These are phyloP conservation scores for Mallotus villosus DNA, from an alignment of 2,797 vertebrate species.

Conservation along the genomic window DNA sequence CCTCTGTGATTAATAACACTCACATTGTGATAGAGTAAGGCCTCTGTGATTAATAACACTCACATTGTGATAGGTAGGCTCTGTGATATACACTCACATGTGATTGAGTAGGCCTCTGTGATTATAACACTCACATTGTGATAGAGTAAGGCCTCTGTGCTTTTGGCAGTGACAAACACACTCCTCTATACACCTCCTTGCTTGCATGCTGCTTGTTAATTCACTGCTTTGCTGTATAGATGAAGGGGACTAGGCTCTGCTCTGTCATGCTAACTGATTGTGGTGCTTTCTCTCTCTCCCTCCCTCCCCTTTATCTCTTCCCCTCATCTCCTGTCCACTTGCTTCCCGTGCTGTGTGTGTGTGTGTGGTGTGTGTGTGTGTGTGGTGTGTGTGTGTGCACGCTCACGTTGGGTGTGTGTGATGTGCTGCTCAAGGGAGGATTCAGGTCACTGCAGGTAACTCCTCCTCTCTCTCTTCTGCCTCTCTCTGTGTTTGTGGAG, in stretches of 20 bases:
- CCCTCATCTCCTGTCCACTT: slow-evolving; percentile 45
- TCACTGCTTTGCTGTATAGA: slow-evolving; percentile 51
- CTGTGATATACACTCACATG: too few relatives aligned
- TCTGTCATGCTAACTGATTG: slow-evolving; percentile 54
- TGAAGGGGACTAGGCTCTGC: slow-evolving; percentile 50
- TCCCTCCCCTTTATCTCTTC: slow-evolving; percentile 43
- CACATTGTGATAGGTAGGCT: too few relatives aligned
- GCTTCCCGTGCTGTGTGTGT: slow-evolving; percentile 29
- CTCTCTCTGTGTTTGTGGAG: slow-evolving; percentile 8
- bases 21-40: too few relatives aligned
- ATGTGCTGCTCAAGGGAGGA: slow-evolving; percentile 90
- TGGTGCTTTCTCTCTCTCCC: slow-evolving; percentile 56
- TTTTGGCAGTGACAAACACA: background rate
- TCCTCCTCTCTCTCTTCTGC: slow-evolving; percentile 34
- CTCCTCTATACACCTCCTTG: slow-evolving; percentile 50
- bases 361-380: background rate
- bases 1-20: too few relatives aligned
- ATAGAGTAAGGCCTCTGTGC: background rate
- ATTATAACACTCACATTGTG: background rate
- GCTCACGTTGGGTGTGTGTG: slow-evolving; percentile 44
- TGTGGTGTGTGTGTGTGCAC: background rate
- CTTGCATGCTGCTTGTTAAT: slow-evolving; percentile 63
- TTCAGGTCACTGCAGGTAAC: slow-evolving; percentile 97
- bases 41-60: too few relatives aligned
- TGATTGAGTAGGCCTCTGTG: too few relatives aligned